These are phyloP conservation scores for Gryllus bimaculatus DNA, from an alignment of 1,140 invertebrate genomes.

Conservation along the genomic window DNA sequence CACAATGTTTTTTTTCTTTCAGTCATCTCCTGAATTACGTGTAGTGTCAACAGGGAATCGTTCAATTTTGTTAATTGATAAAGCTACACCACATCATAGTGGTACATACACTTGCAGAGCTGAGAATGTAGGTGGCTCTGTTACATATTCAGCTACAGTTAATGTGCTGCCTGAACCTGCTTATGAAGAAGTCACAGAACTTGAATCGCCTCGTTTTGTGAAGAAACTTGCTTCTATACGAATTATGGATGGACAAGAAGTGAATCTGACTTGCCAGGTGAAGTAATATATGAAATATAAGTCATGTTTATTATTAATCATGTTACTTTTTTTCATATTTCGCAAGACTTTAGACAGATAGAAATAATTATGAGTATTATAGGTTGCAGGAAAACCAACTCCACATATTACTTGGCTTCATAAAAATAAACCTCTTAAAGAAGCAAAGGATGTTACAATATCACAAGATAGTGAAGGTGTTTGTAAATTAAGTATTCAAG, in stretches of 20 bases:
- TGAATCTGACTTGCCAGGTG: conserved; percentile 65
- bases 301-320: too few relatives aligned
- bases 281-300: conserved; percentile 13
- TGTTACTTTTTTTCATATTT: too few relatives aligned
- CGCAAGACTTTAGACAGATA: too few relatives aligned
- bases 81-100: conserved; percentile 57
- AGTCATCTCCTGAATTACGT: conserved; percentile 53
- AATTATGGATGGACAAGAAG: conserved; percentile 89
- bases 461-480: conserved; percentile 64
- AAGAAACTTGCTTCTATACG: conserved; percentile 58
- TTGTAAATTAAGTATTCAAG: conserved; percentile 74
- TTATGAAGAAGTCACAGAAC: conserved; percentile 49
- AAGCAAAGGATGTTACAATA: conserved; percentile 69
- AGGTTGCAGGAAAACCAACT: conserved; percentile 61
- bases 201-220: conserved; percentile 64
- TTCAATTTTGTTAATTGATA: conserved; percentile 70
- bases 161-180: conserved; percentile 50
- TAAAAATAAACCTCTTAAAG: conserved; percentile 56
- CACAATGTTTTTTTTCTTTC: not conserved
- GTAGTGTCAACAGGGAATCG: conserved; percentile 67
- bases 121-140: conserved; percentile 77
- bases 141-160: conserved; percentile 71
- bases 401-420: conserved; percentile 77
- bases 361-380: not conserved
- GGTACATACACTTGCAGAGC: conserved; percentile 81